Percentiles rank a stretch among this genome's conserved stretches.
These are phyloP conservation scores for Pollachius pollachius DNA, from an alignment of 2,113 vertebrate species.

Conservation along the genomic window DNA sequence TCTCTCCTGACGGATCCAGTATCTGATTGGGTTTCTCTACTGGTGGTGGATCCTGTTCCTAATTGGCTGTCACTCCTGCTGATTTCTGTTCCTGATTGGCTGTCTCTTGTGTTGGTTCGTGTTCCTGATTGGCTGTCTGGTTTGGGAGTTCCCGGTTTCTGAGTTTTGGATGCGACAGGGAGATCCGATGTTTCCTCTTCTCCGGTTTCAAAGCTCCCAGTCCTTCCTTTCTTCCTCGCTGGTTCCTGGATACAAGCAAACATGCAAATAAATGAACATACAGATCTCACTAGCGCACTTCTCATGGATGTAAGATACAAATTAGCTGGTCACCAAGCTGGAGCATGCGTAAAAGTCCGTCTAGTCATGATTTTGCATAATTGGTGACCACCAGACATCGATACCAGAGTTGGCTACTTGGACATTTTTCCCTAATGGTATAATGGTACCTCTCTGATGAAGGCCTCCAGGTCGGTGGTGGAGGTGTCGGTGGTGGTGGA, in stretches of 20 bases:
- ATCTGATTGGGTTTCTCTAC: too few species aligned
- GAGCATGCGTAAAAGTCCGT: too few species aligned
- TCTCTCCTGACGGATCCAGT: too few species aligned
- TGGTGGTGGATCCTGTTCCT: too few species aligned
- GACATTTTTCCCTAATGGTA: too few species aligned
- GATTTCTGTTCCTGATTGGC: too few species aligned
- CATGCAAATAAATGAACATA: neutral
- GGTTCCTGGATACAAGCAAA: conserved; percentile 75
- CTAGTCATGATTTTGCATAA: too few species aligned
- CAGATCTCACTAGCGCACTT: neutral
- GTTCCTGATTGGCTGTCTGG: too few species aligned
- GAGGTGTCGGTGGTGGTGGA: conserved; percentile 98
- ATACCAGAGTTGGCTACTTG: too few species aligned
- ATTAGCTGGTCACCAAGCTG: neutral
- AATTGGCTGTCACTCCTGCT: too few species aligned
- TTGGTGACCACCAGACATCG: neutral
- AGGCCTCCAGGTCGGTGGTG: conserved; percentile 89
- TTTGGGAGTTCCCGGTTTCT: conserved; percentile 73
- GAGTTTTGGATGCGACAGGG: conserved; percentile 80
- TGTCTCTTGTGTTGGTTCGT: too few species aligned
- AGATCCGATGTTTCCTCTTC: conserved; percentile 75
- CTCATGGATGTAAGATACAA: too few species aligned
- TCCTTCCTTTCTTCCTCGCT: conserved; percentile 89
- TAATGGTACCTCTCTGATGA: conserved; percentile 85
- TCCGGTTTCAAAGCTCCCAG: conserved; percentile 66